Conservation (phyloP, 2,888 invertebrate species). For the Agrochola lychnidis region DNA sequence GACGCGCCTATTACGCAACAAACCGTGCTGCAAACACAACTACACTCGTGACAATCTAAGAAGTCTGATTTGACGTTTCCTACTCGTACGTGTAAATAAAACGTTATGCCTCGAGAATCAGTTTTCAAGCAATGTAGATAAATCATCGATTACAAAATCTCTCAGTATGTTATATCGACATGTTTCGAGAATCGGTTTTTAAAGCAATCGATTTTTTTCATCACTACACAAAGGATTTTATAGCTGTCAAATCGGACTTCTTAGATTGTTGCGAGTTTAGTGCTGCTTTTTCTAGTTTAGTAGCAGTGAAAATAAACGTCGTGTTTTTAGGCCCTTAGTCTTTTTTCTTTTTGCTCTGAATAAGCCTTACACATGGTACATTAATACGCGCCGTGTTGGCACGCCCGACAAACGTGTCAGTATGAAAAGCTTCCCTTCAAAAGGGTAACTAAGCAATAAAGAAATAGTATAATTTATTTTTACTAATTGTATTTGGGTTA, state of each 20-base stretch:
- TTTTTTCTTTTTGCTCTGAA: background rate
- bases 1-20: background rate
- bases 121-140: no score
- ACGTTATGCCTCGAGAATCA: no score
- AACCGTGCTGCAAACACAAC: background rate
- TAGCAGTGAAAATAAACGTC: background rate
- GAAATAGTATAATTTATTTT: slow-evolving; percentile 31
- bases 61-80: no score
- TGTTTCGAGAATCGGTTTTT: no score
- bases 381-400: background rate
- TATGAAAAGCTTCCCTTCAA: background rate
- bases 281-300: background rate
- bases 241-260: no score
- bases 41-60: no score
- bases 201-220: no score
- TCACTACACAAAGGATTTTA: no score
- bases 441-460: background rate
- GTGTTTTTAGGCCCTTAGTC: background rate
- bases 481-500: slow-evolving; percentile 23
- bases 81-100: no score
- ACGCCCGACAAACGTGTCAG: background rate
- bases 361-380: background rate
- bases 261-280: no score
- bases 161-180: no score
- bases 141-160: no score